These are phyloP conservation scores for Melanotaenia duboulayi DNA, from an alignment of 2,113 vertebrate genomes.

Conservation along the genomic window DNA sequence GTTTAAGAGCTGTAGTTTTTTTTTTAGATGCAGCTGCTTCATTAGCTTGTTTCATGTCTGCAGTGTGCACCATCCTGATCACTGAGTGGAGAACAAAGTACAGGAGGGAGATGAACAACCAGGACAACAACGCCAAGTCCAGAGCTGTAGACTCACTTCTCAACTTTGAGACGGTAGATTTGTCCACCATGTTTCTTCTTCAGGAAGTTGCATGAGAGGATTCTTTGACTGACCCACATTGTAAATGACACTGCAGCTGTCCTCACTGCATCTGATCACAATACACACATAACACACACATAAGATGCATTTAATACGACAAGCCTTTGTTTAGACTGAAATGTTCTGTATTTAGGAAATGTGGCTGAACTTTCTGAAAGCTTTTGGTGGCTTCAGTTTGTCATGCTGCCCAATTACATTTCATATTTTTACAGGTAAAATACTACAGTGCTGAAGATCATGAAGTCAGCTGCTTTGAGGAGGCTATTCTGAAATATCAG, in stretches of 20 bases:
- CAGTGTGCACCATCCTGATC: constrained; percentile 89
- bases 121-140: constrained; percentile 89
- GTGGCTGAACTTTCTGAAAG: background rate
- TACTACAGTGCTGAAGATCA: constrained; percentile 90
- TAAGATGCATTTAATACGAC: too few relatives aligned
- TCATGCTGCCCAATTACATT: background rate
- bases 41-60: background rate
- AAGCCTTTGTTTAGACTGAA: too few relatives aligned
- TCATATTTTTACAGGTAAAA: constrained; percentile 85
- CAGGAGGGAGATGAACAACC: constrained; percentile 88
- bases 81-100: constrained; percentile 93
- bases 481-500: constrained; percentile 90
- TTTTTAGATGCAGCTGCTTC: too few relatives aligned
- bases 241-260: too few relatives aligned
- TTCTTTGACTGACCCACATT: too few relatives aligned
- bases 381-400: background rate
- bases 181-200: background rate
- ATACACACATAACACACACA: too few relatives aligned
- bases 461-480: constrained; percentile 87
- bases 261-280: too few relatives aligned
- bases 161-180: constrained; percentile 91
- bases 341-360: too few relatives aligned
- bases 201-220: background rate
- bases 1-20: too few relatives aligned
- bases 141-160: constrained; percentile 91